These are phyloP conservation scores for Nyctalus aviator DNA, from an alignment of 2,797 vertebrate genomes.

Conservation along the genomic window DNA sequence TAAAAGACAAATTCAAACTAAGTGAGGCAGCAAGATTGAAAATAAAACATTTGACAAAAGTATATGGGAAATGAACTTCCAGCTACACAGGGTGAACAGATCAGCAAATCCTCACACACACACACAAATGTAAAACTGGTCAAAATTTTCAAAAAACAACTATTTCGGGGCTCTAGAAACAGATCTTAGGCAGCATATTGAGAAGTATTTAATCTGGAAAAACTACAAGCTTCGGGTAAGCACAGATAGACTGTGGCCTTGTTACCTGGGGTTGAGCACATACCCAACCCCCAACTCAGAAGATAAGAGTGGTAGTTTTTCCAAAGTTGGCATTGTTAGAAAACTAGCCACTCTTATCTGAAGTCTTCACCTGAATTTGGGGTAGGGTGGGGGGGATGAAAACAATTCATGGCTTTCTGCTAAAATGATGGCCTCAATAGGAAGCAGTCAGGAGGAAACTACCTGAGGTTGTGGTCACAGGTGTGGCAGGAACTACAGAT, in stretches of 20 bases:
- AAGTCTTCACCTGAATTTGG: background rate
- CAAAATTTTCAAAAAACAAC: background rate
- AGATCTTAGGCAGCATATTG: background rate
- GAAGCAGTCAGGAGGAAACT: background rate
- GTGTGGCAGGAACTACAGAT: background rate
- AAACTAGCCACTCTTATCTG: background rate
- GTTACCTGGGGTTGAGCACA: background rate
- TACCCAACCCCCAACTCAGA: background rate
- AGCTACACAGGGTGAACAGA: background rate
- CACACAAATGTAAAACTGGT: background rate
- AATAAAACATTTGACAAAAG: background rate
- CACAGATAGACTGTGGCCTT: background rate
- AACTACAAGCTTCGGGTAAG: background rate
- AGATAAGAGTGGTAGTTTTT: background rate
- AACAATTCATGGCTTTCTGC: background rate
- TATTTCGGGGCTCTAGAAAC: background rate
- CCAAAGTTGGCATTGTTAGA: background rate
- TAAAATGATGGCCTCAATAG: background rate
- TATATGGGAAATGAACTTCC: background rate
- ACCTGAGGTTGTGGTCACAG: background rate
- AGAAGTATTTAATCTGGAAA: background rate
- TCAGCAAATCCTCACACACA: background rate
- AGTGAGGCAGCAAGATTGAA: background rate
- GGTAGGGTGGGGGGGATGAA: fast-evolving
- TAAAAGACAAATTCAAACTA: conserved; percentile 54